These are phyloP conservation scores for Drosophila lacicola DNA, from an alignment of 2,888 invertebrate genomes.

Conservation along the genomic window DNA sequence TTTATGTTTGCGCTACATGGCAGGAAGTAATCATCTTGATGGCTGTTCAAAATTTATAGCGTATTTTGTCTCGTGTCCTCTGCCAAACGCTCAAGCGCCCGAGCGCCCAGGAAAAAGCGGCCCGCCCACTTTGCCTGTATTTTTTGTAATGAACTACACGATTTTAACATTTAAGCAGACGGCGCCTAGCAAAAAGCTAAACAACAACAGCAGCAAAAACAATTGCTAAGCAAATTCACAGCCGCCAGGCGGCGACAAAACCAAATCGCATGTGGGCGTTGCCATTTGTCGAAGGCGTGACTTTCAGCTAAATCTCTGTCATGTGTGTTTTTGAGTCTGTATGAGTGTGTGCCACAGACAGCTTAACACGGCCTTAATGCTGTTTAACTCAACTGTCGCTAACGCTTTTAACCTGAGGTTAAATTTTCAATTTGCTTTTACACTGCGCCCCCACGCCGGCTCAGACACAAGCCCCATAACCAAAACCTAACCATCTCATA, in stretches of 20 bases:
- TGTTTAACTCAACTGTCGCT: conserved; percentile 78
- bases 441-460: conserved; percentile 48
- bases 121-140: conserved; percentile 3
- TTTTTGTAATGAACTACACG: conserved; percentile 74
- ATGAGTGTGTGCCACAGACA: conserved; percentile 60
- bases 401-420: conserved; percentile 79
- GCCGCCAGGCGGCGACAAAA: conserved; percentile 50
- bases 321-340: conserved; percentile 13
- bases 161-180: conserved; percentile 73
- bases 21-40: conserved; percentile 81
- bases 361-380: conserved; percentile 78
- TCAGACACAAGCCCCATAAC: conserved; percentile 48
- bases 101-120: not conserved
- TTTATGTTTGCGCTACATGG: conserved; percentile 75
- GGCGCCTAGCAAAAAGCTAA: conserved; percentile 49
- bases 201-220: conserved; percentile 45
- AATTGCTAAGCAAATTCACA: conserved; percentile 58
- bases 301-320: conserved; percentile 48
- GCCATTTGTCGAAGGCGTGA: conserved; percentile 51
- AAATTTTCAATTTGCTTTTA: conserved; percentile 78
- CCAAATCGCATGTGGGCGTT: conserved; percentile 46
- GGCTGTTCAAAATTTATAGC: conserved; percentile 79
- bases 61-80: conserved; percentile 47
- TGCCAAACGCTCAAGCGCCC: not conserved
- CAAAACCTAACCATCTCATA: conserved; percentile 24